A percentile compares a stretch with the other conserved stretches of the same genome.
Evolutionary conservation across 2,113 vertebrate species (phyloP).

Genomic region (Candoia aspera): DNA sequence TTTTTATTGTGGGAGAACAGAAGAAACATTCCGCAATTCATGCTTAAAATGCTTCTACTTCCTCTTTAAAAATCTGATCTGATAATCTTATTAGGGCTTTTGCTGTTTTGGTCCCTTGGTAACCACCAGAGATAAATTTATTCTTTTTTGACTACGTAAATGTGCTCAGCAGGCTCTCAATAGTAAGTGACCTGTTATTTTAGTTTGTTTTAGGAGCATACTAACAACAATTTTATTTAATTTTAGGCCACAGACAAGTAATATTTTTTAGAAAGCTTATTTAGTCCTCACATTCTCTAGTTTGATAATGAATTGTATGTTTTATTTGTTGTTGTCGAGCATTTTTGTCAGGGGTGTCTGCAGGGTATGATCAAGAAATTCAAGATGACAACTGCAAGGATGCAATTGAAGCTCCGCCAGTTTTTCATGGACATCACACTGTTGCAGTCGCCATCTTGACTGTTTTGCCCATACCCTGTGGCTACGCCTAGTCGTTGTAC

Average conservation of each 20-base stretch:
- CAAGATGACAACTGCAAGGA: no score
- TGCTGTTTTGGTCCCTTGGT: conserved; percentile 13
- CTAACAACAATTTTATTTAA: neutral
- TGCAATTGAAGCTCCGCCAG: no score
- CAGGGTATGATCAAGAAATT: no score
- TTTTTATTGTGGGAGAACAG: conserved; percentile 29
- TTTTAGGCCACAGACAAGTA: neutral
- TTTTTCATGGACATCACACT: no score
- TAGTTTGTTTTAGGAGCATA: neutral
- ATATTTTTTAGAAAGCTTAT: neutral
- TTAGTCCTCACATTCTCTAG: neutral
- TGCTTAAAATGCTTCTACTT: conserved; percentile 45
- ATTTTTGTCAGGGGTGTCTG: neutral
- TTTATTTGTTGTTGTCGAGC: neutral
- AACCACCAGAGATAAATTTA: neutral
- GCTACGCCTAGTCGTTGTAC: no score
- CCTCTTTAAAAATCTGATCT: conserved; percentile 41
- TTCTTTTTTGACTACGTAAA: neutral
- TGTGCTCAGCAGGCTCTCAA: neutral
- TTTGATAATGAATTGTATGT: neutral
- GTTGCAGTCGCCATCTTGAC: no score
- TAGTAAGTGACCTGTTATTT: neutral
- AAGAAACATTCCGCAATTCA: conserved; percentile 39
- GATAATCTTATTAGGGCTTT: conserved; percentile 44
- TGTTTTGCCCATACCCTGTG: no score